A percentile compares a stretch with the other conserved stretches of the same genome.
Conservation (phyloP, 2,888 invertebrate species). For the Sinhomidia bicolor region DNA sequence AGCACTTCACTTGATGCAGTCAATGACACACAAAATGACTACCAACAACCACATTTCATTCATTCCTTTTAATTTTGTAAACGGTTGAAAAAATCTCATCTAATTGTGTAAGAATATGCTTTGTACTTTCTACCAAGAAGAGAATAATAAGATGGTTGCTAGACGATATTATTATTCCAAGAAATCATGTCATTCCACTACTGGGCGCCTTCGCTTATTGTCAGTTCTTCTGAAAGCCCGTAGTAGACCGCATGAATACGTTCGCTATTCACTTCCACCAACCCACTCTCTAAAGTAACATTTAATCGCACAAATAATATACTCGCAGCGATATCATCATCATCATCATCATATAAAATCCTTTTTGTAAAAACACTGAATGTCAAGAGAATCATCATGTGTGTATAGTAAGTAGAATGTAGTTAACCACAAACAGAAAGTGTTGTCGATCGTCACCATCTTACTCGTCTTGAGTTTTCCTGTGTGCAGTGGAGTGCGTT, state of each 20-base stretch:
- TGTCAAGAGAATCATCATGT: neutral
- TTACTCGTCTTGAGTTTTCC: neutral
- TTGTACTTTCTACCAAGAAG: neutral
- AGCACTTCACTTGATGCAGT: neutral
- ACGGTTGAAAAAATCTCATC: no score
- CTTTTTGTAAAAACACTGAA: neutral
- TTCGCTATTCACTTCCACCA: no score
- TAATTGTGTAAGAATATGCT: neutral
- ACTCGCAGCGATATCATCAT: no score
- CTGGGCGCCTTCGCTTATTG: neutral
- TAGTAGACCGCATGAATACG: neutral
- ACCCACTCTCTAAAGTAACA: no score
- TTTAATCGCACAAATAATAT: no score
- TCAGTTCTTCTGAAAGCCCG: neutral
- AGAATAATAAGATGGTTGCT: neutral
- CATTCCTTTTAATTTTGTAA: constrained; percentile 2
- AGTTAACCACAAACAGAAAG: no score
- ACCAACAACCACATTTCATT: neutral
- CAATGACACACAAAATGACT: neutral
- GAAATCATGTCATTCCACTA: neutral
- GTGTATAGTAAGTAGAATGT: no score
- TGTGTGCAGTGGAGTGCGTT: neutral
- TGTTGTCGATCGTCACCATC: neutral
- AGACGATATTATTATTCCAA: neutral
- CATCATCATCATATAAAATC: no score